Base-by-base conservation (phyloP, 1,140 invertebrate genomes). In the Drosophila yakuba region DNA sequence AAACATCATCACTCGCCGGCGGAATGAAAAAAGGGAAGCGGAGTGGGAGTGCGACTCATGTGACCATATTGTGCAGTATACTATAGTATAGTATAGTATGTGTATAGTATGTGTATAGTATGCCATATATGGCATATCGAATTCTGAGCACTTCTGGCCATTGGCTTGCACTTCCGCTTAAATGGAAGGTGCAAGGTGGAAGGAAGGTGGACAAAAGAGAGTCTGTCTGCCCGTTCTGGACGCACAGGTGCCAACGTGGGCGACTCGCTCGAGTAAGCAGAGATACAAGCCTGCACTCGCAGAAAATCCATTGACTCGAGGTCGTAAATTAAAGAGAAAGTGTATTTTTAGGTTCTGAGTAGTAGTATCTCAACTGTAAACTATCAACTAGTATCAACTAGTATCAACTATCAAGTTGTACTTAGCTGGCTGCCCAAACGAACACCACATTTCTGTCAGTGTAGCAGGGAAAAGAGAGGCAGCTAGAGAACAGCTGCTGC, bases 101-200 rank as follows among this genome's bases (percentile, higher is more conserved):
- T 17, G 36, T 4, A 17, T 17, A 17, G 17, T 17, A 17, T 17
- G 17, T 17, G 4, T 11, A 14, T 12, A 38, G 36, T 25, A 15
- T 23, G 25, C 23, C 58, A 38, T 32, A 5, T 3, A 43, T n/a
- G 43, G 47, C 60, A 77, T 85, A 86, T 85, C 74, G 73, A 79
- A 69, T 86, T 88, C 66, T 86, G 63, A 17, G 60, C 79, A 79
- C 78, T 88, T 88, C 66, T 89, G 84, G 75, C 54, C 83, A 88
- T 71, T 89, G 76, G 84, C 76, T 88, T 63, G 83, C 75, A 88
- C 83, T 88, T 88, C 83, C 83, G 83, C 67, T 88, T 67, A 28
- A 67, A 66, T 20, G 60, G 14, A 64, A 51, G 60, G 44, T 17
- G 25, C 4, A 20, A 20, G 20, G 17, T 17, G 17, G 17, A 17